These are phyloP conservation scores for Steatocranus sp. DNA, from an alignment of 2,797 vertebrate species.

Conservation along the genomic window DNA sequence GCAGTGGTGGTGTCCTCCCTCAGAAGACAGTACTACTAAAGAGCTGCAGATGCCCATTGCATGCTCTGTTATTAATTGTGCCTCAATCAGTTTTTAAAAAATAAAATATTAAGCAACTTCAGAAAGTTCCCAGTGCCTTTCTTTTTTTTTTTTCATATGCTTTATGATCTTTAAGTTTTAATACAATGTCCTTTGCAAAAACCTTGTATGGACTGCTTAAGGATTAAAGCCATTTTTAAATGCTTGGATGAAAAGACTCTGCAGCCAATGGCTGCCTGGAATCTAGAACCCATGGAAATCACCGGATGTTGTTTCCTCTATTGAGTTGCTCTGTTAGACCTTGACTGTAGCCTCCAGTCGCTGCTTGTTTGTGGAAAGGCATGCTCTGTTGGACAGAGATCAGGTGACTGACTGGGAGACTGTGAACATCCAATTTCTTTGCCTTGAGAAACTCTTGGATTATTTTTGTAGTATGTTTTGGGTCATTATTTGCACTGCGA, in stretches of 20 bases:
- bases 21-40: background rate
- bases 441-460: background rate
- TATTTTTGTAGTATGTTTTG: background rate
- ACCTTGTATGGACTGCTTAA: background rate
- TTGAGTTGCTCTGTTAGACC: background rate
- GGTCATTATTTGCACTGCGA: background rate
- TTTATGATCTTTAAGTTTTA: background rate
- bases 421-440: background rate
- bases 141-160: background rate
- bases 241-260: background rate
- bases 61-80: background rate
- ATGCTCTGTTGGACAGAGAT: background rate
- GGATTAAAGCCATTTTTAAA: background rate
- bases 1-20: background rate
- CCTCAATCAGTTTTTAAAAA: accelerated
- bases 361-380: background rate
- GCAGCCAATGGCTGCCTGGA: background rate
- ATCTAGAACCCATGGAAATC: background rate
- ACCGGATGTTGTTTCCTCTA: background rate
- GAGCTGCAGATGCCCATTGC: background rate
- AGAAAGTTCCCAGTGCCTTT: background rate
- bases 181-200: background rate
- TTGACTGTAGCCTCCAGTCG: background rate
- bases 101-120: background rate
- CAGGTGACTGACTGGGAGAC: background rate